phyloP scores from a whole-genome alignment of 2,113 vertebrate species.

The Felis catus region DNA sequence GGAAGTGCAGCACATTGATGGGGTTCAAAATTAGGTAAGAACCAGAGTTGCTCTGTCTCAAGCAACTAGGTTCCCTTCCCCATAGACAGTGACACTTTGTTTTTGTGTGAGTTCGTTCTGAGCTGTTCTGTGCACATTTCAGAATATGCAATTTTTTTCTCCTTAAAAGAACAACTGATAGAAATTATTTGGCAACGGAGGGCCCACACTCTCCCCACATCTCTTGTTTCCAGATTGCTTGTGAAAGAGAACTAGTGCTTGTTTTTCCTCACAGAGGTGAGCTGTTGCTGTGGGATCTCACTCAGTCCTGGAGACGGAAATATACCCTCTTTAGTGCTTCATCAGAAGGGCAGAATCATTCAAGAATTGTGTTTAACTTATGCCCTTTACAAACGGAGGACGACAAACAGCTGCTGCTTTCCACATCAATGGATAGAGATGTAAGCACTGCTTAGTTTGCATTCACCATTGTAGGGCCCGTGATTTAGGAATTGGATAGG shows the following conservation, averaged over 20 bases:
- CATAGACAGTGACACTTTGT: neutral
- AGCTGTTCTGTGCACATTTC: neutral
- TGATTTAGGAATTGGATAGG: neutral
- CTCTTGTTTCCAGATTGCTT: neutral
- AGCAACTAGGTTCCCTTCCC: neutral
- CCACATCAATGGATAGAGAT: constrained; percentile 97
- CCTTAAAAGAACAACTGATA: neutral
- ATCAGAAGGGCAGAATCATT: constrained; percentile 94
- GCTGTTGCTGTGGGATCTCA: constrained; percentile 93
- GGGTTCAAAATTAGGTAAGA: neutral
- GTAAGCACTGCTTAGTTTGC: constrained; percentile 80
- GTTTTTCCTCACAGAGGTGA: constrained; percentile 88
- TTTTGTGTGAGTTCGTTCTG: neutral
- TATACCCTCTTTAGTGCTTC: constrained; percentile 90
- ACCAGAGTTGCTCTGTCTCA: too few relatives aligned
- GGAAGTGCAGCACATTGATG: neutral
- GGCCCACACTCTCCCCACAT: neutral
- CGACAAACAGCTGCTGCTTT: constrained; percentile 89
- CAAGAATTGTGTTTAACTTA: constrained; percentile 94
- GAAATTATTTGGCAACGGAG: neutral
- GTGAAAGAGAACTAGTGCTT: neutral
- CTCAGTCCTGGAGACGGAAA: constrained; percentile 89
- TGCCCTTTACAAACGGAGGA: constrained; percentile 86
- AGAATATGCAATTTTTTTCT: neutral
- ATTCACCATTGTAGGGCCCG: neutral